Evolutionary conservation across 1,140 invertebrate genomes (phyloP).

Genomic region (Oryctes rhinoceros): DNA sequence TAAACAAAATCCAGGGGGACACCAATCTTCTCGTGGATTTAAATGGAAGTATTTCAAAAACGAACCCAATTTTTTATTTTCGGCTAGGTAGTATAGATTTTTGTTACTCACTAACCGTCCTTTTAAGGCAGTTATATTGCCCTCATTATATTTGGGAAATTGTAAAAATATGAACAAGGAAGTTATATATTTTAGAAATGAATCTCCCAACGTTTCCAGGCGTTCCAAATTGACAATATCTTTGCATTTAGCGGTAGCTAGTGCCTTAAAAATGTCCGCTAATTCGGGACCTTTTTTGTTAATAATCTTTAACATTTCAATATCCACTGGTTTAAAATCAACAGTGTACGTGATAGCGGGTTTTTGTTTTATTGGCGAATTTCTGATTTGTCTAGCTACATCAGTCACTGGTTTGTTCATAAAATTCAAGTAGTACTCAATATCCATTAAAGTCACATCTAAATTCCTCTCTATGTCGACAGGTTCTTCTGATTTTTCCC

Average conservation of each 20-base stretch:
- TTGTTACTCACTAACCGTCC: constrained; percentile 82
- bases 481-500: constrained; percentile 70
- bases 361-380: constrained; percentile 30
- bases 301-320: constrained; percentile 46
- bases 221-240: constrained; percentile 87
- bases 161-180: constrained; percentile 77
- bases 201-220: constrained; percentile 87
- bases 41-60: constrained; percentile 73
- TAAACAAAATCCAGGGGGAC: constrained; percentile 66
- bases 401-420: constrained; percentile 54
- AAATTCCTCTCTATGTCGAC: constrained; percentile 70
- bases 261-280: constrained; percentile 65
- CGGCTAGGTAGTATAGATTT: constrained; percentile 76
- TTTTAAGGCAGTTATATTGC: constrained; percentile 79
- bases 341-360: constrained; percentile 53
- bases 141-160: constrained; percentile 77
- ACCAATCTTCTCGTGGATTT: constrained; percentile 71
- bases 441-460: constrained; percentile 70
- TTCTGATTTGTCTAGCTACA: constrained; percentile 38
- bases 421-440: constrained; percentile 74
- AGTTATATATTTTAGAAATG: constrained; percentile 84
- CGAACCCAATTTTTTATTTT: constrained; percentile 64
- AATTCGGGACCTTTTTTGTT: constrained; percentile 47
- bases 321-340: constrained; percentile 49
- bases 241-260: constrained; percentile 75